Conservation (phyloP, 2,888 invertebrate species). For the Maniola hyperantus region DNA sequence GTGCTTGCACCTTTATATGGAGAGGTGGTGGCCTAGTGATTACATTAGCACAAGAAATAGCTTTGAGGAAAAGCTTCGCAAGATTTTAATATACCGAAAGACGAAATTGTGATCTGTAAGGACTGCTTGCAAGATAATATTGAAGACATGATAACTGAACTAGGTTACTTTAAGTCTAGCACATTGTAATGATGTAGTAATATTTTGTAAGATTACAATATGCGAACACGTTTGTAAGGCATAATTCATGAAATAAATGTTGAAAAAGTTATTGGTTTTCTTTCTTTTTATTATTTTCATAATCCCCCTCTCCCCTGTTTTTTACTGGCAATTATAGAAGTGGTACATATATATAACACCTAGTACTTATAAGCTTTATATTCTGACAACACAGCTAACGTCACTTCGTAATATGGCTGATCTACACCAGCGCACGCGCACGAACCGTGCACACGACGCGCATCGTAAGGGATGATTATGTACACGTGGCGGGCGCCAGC, state of each 20-base stretch:
- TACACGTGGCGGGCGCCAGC: no score
- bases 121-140: slow-evolving; percentile 76
- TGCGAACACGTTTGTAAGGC: slow-evolving; percentile 80
- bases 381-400: no score
- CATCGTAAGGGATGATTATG: no score
- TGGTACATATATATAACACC: no score
- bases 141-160: slow-evolving; percentile 73
- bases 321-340: no score
- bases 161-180: slow-evolving; percentile 80
- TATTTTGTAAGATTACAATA: slow-evolving; percentile 80
- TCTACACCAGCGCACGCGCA: no score
- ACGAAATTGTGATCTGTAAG: slow-evolving; percentile 53
- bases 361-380: no score
- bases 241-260: slow-evolving; percentile 82
- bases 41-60: slow-evolving; percentile 59
- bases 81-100: slow-evolving; percentile 38
- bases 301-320: no score
- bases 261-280: slow-evolving; percentile 57
- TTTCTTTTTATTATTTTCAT: background rate
- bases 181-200: slow-evolving; percentile 77
- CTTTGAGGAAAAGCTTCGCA: slow-evolving; percentile 40
- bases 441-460: no score
- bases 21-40: slow-evolving; percentile 57
- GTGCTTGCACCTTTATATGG: no score
- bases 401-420: no score